Evolutionary conservation across 92 coral and sea anemone genomes (phyloP).

Genomic region (Palythoa caribaeorum): DNA sequence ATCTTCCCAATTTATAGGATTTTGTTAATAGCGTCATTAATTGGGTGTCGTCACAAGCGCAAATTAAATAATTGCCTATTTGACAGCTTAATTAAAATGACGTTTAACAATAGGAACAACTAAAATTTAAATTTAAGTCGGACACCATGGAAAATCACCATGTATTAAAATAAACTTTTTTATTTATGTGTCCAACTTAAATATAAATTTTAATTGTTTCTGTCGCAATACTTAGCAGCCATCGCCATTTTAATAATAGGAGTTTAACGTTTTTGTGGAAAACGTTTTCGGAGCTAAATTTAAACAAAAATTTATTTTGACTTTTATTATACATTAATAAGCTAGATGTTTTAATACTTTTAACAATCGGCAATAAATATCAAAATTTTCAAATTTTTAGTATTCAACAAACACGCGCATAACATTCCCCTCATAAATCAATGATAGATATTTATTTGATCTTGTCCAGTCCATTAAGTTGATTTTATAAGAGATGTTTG

Average conservation of each 20-base stretch:
- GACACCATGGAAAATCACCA: too few relatives aligned
- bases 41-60: constrained; percentile 12
- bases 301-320: not conserved
- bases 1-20: constrained; percentile 23
- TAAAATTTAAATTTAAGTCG: too few relatives aligned
- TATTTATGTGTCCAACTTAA: too few relatives aligned
- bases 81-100: not conserved
- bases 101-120: not conserved
- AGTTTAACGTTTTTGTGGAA: not conserved
- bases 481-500: too few relatives aligned
- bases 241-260: too few relatives aligned
- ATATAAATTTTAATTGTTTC: too few relatives aligned
- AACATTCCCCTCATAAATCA: not conserved
- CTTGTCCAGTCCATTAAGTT: too few relatives aligned
- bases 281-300: not conserved
- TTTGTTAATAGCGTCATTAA: constrained; percentile 19
- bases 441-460: not conserved
- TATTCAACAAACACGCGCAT: not conserved
- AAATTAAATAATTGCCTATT: not conserved
- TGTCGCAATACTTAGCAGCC: too few relatives aligned
- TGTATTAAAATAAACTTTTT: too few relatives aligned
- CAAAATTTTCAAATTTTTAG: not conserved
- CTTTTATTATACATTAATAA: not conserved
- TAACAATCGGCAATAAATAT: not conserved
- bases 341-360: not conserved